Base-by-base conservation (phyloP, 2,888 invertebrate species). In the Yponomeuta plumbellus region DNA sequence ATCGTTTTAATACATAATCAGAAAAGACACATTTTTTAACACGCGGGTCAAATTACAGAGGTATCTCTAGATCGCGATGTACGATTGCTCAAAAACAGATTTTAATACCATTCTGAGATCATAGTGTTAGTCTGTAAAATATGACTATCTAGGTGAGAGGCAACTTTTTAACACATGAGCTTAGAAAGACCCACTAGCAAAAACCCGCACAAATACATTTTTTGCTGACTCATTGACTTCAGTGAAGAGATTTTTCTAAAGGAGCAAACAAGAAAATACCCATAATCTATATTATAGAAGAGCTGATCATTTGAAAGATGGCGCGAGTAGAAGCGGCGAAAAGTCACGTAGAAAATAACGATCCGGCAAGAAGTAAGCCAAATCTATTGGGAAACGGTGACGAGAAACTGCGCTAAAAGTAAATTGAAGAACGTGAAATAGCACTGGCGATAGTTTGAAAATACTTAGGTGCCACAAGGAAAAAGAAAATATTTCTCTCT, bases 381-480 rank as follows among this genome's bases (percentile, higher is more conserved):
- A 52, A 52, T 52, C 44, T 52, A 52, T 52, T 52, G 44, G 44
- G 44, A 1, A 52, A 13, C 17, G 44, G 13, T 52, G 44, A 52
- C 44, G 17, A 52, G 44, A 52, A 52, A 52, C 44, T 52, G 44
- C 17, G 44, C 44, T 52, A 5, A 52, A 52, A 52, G 44, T 52
- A 52, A 52, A 52, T 52, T 52, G 44, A 52, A 52, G 44, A 52
- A 52, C 44, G 44, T 52, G 44, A 52, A 52, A 52, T 52, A 52
- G 44, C 44, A 52, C 44, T 52, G 44, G 44, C 44, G 13, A 13
- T 52, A 17, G 44, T 52, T 13, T 52, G 44, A 52, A 13, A 8
- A 1, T 34, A 52, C 44, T n/a, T n/a, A n/a, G n/a, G 44, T 52
- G 44, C 44, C 0, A 52, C 17, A 17, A 52, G 44, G 17, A 52